These are phyloP conservation scores for Steinernema carpocapsae DNA, from an alignment of 2,888 invertebrate species.

Conservation along the genomic window DNA sequence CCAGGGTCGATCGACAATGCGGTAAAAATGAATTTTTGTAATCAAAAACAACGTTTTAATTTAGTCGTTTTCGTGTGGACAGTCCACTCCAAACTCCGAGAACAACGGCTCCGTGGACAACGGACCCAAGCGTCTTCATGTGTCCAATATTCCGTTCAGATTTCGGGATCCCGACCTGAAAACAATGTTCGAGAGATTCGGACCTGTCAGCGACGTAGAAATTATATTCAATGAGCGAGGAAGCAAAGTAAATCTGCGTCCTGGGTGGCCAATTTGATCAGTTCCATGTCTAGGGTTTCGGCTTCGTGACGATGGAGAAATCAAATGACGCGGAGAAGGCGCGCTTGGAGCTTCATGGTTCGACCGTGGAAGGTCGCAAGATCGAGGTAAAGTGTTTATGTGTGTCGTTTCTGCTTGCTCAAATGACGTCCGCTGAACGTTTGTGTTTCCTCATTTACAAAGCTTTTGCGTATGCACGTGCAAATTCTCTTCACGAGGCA, in stretches of 20 bases:
- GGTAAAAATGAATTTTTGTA: background rate
- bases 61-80: background rate
- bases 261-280: background rate
- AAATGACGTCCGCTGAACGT: constrained; percentile 3
- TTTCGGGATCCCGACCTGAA: constrained; percentile 98
- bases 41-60: background rate
- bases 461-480: constrained; percentile 51
- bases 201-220: constrained; percentile 97
- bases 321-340: constrained; percentile 99
- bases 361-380: constrained; percentile 99
- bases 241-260: constrained; percentile 81
- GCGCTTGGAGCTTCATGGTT: constrained; percentile 99
- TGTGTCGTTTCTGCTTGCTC: too few relatives aligned
- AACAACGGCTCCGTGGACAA: constrained; percentile 25
- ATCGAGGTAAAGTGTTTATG: constrained; percentile 82
- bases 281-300: constrained; percentile 92
- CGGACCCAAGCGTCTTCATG: constrained; percentile 82
- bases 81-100: constrained; percentile 21
- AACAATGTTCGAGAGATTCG: constrained; percentile 83
- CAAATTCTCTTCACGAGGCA: constrained; percentile 14
- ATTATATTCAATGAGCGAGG: constrained; percentile 99
- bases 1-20: background rate
- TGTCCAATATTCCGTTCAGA: constrained; percentile 99
- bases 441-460: constrained; percentile 8
- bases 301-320: constrained; percentile 99